Base-by-base conservation (phyloP, 1,140 invertebrate species). In the Neomicropteryx cornuta region DNA sequence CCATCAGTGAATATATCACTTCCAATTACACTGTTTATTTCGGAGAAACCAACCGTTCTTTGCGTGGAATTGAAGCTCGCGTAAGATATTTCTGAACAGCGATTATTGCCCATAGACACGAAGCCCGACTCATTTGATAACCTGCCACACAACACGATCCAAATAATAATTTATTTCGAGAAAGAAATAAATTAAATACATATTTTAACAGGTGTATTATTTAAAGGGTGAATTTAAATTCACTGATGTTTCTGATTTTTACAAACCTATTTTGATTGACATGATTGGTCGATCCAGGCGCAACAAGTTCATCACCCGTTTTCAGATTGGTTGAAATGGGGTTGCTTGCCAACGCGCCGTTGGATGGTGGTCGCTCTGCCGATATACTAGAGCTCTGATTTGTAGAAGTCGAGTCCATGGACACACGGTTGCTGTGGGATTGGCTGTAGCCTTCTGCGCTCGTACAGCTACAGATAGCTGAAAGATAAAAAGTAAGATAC, bases 91-190 rank as follows among this genome's bases (percentile, higher is more conserved):
- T 47, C 45, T 13, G 36, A 64, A 55, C 49, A 62, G 53, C 28
- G 54, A 49, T 44, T 63, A 56, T 46, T 42, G 8, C 78, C 75
- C 66, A 82, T 76, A 3, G 81, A 83, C 33, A 81, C 73, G 55
- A 86, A 84, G 41, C 82, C 83, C 38, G 77, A 79, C 54, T 75
- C 72, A 35, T 72, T 73, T 36, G 65, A 68, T 50, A 66, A 68
- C 39, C 65, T 68, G 33, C 40, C 29, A 31, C 6, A 24, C 6
- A 13, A 24, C 23, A 24, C 23, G 6, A 24, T 24, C 6, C 23
- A 24, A 8, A 13, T n/a, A 24, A 24, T 24, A 24, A 24, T 24
- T 24, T 24, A 24, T 24, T 24, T 8, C 23, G 6, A 24, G 13
- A 24, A 24, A 13, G 6, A 24, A 8, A 24, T 24, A 24, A 8